Evolutionary conservation across 35 echinoderm and acorn worm species (phyloP), one percentile per base, ranked within the genome.

Genomic region (Stichopus chloronotus): DNA sequence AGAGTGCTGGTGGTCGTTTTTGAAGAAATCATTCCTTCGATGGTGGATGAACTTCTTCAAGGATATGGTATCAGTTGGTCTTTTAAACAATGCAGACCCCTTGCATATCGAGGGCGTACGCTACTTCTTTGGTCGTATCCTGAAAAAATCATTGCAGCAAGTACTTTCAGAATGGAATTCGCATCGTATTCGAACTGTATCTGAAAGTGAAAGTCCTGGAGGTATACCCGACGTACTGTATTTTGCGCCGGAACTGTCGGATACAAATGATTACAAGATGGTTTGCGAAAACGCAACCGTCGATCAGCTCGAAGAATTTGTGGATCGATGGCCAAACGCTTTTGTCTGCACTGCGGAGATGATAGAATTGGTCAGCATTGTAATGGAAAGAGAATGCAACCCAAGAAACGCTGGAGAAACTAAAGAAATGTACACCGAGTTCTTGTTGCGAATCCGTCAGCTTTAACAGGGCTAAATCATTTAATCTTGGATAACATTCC

Each of bases 1-100:
- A 19, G 92, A 96, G 69, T 55, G 85, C 11, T 93, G 71, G 9
- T 96, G 87, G 95, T 93, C 61, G 74, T 68, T 83, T n/a, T 56
- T 95, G 52, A 81, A 78, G 25, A 86, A 86, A 72, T 21, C 61
- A 2, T 61, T 58, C 22, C 16, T 25, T 65, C 72, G 24, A 17
- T 88, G 23, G 71, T 95, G 86, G 78, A 90, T 93, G 10, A 93
- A 91, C 22, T 59, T 63, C 20, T 88, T 95, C 7, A 93, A 95
- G 79, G 91, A 93, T 85, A 54, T 93, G 57, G 19, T 78, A 57
- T 65, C 90, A 79, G 68, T 23, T 8, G 94, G 94, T 76, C 43
- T 52, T 11, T 43, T 92, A 25, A 90, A 90, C 59, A 95, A 58
- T n/a, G 78, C 79, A 24, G 84, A 90, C 54, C 88, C 22, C 69